Base-by-base conservation (phyloP, 2,113 vertebrate species). In the Phodopus roborovskii region DNA sequence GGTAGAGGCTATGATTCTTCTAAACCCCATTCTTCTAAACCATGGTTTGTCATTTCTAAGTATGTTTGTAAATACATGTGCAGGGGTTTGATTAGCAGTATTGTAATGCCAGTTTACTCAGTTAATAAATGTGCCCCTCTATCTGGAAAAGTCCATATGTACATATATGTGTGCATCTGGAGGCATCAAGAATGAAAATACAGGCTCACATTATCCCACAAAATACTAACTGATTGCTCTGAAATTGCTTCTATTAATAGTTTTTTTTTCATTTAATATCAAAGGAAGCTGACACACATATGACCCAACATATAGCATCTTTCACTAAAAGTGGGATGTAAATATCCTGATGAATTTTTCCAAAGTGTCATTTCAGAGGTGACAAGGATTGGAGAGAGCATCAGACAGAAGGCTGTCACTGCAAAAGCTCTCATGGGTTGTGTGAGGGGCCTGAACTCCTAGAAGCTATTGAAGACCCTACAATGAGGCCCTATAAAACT, bases 221-320 rank as follows among this genome's bases (percentile, higher is more conserved):
- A 36, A 24, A 84, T 53, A 30, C 3, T 33, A 62, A 75, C 42
- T 50, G 68, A 68, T 7, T 13, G 64, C 30, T n/a, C 53, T 13
- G 60, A 64, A 70, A 24, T 24, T 16, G 30, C 60, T 88, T 70
- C 58, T 33, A 13, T 3, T 50, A 78, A 53, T 4, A 33, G 5
- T 39, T 50, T 60, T 39, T 42, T 33, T 88, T 71, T 56, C 42
- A 71, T 39, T 36, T 5, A 53, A 68, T 10, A 16, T 53, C 42
- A 39, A 71, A 24, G 33, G 15, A 53, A 82, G 45, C 15, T 30
- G 28, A 36, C 6, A 24, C 8, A 78, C 0, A 30, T n/a, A 62
- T 4, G 42, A 68, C 15, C 15, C 53, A 16, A 10, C 0, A 0
- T 36, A 36, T n/a, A 42, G 0, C 1, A 16, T 6, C 16, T 91